Conservation (phyloP, 2,797 vertebrate genomes). For the Myotis pilosus region DNA sequence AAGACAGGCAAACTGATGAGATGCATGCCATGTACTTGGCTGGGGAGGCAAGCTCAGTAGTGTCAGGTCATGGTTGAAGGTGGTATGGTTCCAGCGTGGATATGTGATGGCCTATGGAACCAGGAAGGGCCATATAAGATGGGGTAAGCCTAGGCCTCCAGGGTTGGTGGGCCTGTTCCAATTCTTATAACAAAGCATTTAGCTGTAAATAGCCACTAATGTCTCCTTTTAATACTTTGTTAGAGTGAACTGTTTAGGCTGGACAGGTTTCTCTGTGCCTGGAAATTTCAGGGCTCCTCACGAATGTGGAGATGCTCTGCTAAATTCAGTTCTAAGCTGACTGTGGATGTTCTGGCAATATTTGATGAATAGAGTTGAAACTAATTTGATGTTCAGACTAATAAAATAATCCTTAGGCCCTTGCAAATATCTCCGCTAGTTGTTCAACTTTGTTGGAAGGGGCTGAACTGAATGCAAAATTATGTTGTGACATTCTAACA, state of each 20-base stretch:
- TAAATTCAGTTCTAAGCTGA: not conserved
- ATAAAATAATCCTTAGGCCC: not conserved
- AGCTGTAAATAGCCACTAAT: not conserved
- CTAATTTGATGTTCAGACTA: conserved; percentile 16
- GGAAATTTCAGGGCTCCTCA: not conserved
- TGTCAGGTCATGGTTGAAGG: conserved; percentile 89
- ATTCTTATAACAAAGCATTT: not conserved
- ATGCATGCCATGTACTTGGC: conserved; percentile 82
- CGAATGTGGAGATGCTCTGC: not conserved
- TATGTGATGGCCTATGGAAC: conserved; percentile 86
- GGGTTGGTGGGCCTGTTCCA: not conserved
- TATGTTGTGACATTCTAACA: conserved; percentile 11
- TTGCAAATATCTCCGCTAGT: not conserved
- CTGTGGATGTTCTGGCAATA: not conserved
- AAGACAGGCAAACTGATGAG: conserved; percentile 88
- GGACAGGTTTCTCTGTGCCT: not conserved
- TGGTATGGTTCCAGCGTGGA: conserved; percentile 87
- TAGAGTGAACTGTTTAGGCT: not conserved
- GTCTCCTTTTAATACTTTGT: not conserved
- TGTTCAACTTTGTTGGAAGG: not conserved
- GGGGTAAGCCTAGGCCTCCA: rapidly evolving
- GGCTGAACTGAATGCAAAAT: not conserved
- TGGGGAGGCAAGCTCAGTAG: conserved; percentile 88
- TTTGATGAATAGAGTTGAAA: conserved; percentile 15
- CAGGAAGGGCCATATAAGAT: not conserved